Evolutionary conservation across 2,797 vertebrate species (phyloP), one percentile per base, ranked within the genome.

Genomic region (Clangula hyemalis): DNA sequence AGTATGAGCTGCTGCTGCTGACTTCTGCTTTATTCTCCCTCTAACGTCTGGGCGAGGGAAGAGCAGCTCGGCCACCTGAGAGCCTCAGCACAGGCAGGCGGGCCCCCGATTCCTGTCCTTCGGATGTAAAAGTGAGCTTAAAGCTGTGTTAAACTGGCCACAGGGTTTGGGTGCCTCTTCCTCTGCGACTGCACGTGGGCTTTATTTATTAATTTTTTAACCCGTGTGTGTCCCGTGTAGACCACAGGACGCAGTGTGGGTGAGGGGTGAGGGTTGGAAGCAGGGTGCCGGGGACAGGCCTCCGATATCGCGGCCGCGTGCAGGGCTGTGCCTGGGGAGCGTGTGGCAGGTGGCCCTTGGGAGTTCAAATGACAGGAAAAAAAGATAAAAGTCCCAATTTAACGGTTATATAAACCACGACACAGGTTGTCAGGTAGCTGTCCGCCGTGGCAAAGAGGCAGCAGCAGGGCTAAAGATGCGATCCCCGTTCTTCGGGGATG

Each of bases 71-170:
- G 65, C 70, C 24, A 0, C 1, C 2, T 13, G 8, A 14, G 43
- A 60, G 54, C 32, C 51, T 16, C 39, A 6, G 53, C 10, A 5
- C 3, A 1, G 58, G 22, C 61, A 51, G 19, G 21, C 4, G 6
- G 77, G 21, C 32, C 36, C 28, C 15, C 10, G 2, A 3, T 24
- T 75, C 64, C 41, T 51, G 13, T 22, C 7, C 13, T 16, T 56
- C 34, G 32, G 58, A 3, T 72, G 73, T 53, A 15, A 87, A 79
- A 75, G 21, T 11, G 16, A 81, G 36, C 27, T 65, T 36, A 1
- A 24, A 32, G 18, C 10, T 3, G 16, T 11, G 32, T n/a, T 43
- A 2, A 70, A 4, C 13, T 0, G 0, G 27, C 5, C 2, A 0
- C 71, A 32, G 75, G 12, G 12, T 22, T 18, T 9, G 15, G 22